Evolutionary conservation across 1,140 invertebrate species (phyloP).

Genomic region (Listronotus oregonensis): DNA sequence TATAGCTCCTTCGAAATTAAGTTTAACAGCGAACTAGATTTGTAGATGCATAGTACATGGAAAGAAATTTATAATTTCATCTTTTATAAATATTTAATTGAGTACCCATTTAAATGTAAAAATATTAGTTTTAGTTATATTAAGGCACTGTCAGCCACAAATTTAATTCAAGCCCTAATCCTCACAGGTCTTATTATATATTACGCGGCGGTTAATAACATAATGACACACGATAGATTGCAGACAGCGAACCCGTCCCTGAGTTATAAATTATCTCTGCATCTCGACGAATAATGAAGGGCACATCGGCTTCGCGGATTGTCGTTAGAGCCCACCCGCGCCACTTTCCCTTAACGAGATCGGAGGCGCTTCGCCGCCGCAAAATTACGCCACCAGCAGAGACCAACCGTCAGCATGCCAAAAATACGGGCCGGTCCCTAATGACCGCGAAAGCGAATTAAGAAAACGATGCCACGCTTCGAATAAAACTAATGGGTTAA

Average conservation of each 20-base stretch:
- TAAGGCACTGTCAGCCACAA: too few species aligned
- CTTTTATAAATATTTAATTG: too few species aligned
- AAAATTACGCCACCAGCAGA: slow-evolving; percentile 50
- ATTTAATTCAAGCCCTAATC: too few species aligned
- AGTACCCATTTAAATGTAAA: too few species aligned
- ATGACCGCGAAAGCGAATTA: slow-evolving; percentile 49
- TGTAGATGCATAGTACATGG: too few species aligned
- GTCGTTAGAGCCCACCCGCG: slow-evolving; percentile 39
- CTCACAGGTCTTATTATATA: neutral
- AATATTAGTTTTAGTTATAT: too few species aligned
- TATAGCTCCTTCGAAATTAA: too few species aligned
- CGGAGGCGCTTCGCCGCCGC: slow-evolving; percentile 26
- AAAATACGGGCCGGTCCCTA: slow-evolving; percentile 45
- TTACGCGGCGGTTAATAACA: neutral
- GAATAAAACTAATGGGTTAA: slow-evolving; percentile 28
- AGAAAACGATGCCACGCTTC: slow-evolving; percentile 41
- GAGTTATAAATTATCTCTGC: slow-evolving; percentile 40
- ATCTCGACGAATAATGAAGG: slow-evolving; percentile 46
- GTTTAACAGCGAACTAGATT: too few species aligned
- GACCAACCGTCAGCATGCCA: slow-evolving; percentile 38
- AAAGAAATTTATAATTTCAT: too few species aligned
- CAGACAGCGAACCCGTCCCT: slow-evolving; percentile 19
- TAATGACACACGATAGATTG: slow-evolving; percentile 4
- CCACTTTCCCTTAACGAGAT: slow-evolving; percentile 43
- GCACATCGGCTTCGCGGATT: slow-evolving; percentile 41